Evolutionary conservation across 1,140 invertebrate genomes (phyloP), one percentile per base, ranked within the genome.

Genomic region (Daktulosphaira vitifoliae): DNA sequence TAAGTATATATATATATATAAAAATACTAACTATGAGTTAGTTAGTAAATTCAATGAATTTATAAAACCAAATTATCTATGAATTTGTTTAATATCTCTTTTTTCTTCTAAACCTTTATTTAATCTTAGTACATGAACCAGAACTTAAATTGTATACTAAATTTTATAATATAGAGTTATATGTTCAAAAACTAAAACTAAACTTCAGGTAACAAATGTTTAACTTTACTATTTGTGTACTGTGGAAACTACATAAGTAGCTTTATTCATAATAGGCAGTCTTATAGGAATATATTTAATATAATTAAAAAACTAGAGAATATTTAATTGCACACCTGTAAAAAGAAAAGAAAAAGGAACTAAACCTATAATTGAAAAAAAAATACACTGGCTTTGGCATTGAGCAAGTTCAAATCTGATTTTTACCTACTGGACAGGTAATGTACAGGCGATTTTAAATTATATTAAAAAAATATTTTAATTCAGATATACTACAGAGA

Each of bases 351-450:
- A 48, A 59, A 62, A 62, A 62, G 56, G 56, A 62, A 62, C 56
- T 62, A 62, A 62, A 62, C 56, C 56, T 62, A 62, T 62, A 33
- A 29, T 53, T 62, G 56, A 62, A 53, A 53, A 56, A 59, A 62
- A 62, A 62, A n/a, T 20, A 59, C 38, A 62, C 56, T 62, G 56
- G 56, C 56, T 62, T 62, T 62, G 56, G 56, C 56, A 62, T 62
- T 62, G 56, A 62, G 56, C 56, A 62, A 62, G 56, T 62, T 62
- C 56, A 62, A n/a, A 62, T 48, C 56, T 62, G 42, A 62, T 48
- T 48, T 38, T 46, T 48, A 62, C 23, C 42, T 39, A 46, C 44
- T 8, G 42, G 22, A 1, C 15, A 39, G 42, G 56, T 48, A 48
- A 62, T 26, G 44, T 42, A 62, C 56, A 62, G 56, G 56, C 44